phyloP scores from a whole-genome alignment of 2,113 vertebrate species.

The Neofelis nebulosa region DNA sequence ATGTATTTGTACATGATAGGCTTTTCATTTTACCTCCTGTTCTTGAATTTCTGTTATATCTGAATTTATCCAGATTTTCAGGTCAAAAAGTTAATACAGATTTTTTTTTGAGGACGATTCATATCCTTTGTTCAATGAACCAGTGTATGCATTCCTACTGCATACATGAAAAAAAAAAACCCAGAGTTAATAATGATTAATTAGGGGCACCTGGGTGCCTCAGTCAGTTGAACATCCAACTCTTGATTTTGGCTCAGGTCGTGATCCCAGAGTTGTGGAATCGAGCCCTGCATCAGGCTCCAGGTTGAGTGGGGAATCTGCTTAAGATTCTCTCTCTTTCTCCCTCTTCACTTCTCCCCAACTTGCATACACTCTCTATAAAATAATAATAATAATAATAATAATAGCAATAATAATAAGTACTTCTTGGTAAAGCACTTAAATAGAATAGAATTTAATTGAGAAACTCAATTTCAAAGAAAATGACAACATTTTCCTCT shows the following conservation, averaged over 20 bases:
- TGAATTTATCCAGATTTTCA: constrained; percentile 1
- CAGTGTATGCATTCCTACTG: background rate
- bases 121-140: background rate
- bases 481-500: background rate
- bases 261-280: too few relatives aligned
- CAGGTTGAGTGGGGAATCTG: too few relatives aligned
- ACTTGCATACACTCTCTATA: too few relatives aligned
- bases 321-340: too few relatives aligned
- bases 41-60: background rate
- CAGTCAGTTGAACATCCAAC: too few relatives aligned
- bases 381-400: too few relatives aligned
- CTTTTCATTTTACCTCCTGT: background rate
- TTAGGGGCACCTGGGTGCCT: too few relatives aligned
- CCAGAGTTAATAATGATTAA: background rate
- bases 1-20: background rate
- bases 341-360: too few relatives aligned
- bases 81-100: background rate
- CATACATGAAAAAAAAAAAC: background rate
- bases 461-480: background rate
- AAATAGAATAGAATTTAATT: background rate
- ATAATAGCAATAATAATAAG: background rate
- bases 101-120: background rate
- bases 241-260: too few relatives aligned
- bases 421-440: background rate
- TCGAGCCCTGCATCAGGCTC: too few relatives aligned